phyloP scores from a whole-genome alignment of 2,797 vertebrate genomes.

The Phoeniculus purpureus region DNA sequence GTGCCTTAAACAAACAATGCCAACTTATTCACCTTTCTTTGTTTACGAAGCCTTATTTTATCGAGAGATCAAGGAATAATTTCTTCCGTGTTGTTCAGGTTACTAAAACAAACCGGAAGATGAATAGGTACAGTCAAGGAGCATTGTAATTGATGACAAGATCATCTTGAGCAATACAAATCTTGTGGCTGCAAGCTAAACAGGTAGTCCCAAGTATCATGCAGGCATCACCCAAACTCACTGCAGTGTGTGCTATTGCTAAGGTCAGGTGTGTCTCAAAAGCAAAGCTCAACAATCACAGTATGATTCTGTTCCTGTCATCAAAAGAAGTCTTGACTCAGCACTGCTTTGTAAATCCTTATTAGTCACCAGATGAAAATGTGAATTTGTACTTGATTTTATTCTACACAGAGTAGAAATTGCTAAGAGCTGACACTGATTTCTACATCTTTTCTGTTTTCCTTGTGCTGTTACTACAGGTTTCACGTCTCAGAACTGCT shows the following conservation, averaged over 20 bases:
- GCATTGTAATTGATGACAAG: not conserved
- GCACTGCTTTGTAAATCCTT: not conserved
- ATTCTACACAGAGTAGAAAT: not conserved
- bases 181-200: not conserved
- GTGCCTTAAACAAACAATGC: conserved; percentile 33
- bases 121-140: not conserved
- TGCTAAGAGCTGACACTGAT: not conserved
- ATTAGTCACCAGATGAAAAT: not conserved
- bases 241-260: not conserved
- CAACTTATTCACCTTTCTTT: conserved; percentile 40
- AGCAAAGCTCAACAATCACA: not conserved
- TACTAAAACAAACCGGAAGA: conserved; percentile 4
- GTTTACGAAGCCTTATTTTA: conserved; percentile 43
- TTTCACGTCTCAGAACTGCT: not conserved
- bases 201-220: not conserved
- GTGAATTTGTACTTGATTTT: not conserved
- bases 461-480: not conserved
- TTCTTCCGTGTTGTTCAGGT: not conserved
- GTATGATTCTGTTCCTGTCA: not conserved
- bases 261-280: not conserved
- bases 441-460: not conserved
- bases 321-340: not conserved
- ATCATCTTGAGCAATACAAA: not conserved
- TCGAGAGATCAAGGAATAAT: conserved; percentile 56
- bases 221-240: not conserved